A percentile compares a stretch with the other conserved stretches of the same genome.
These are phyloP conservation scores for Sinopyrophorus schimmeli DNA, from an alignment of 2,888 invertebrate species.

Conservation along the genomic window DNA sequence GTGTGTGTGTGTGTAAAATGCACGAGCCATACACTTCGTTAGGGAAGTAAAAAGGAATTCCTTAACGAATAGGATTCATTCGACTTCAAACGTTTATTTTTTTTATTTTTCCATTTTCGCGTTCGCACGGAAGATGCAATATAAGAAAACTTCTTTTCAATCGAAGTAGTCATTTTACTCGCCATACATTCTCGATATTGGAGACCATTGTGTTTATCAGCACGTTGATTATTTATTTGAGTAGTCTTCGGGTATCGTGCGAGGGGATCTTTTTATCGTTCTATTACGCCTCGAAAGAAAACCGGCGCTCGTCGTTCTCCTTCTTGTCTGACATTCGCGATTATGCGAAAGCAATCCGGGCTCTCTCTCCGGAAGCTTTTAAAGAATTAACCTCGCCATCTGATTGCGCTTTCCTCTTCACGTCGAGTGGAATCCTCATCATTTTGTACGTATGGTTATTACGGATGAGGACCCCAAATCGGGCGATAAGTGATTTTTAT, in stretches of 20 bases:
- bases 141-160: conserved; percentile 28
- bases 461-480: conserved; percentile 23
- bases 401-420: conserved; percentile 30
- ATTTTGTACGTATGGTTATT: conserved; percentile 28
- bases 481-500: conserved; percentile 32
- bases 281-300: conserved; percentile 24
- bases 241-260: conserved; percentile 28
- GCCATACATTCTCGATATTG: conserved; percentile 28
- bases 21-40: conserved; percentile 17
- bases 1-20: too few relatives aligned
- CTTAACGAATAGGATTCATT: conserved; percentile 24
- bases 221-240: conserved; percentile 37
- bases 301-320: conserved; percentile 13
- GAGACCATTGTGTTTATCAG: conserved; percentile 32
- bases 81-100: conserved; percentile 18
- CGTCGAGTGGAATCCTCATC: conserved; percentile 22
- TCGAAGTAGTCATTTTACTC: conserved; percentile 26
- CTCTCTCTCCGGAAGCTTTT: conserved; percentile 31
- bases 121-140: conserved; percentile 24
- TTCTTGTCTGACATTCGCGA: conserved; percentile 24
- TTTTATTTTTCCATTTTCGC: conserved; percentile 27
- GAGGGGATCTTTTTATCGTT: conserved; percentile 34
- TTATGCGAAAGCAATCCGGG: conserved; percentile 5
- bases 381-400: conserved; percentile 35
- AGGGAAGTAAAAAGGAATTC: conserved; percentile 13